Evolutionary conservation across 2,888 invertebrate species (phyloP).

Genomic region (Callosobruchus maculatus): DNA sequence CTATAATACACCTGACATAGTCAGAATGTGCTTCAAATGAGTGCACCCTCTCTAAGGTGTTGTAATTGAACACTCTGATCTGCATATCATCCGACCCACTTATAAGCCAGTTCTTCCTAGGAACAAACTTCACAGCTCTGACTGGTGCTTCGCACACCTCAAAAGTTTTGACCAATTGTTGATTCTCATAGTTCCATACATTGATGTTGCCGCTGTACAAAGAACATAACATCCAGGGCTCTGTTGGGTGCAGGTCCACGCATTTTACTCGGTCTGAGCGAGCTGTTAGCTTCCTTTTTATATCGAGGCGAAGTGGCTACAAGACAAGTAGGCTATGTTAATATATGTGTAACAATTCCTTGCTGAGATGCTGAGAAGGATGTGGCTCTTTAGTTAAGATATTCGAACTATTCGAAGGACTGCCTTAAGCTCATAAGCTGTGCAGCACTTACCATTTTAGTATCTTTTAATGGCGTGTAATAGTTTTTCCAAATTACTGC

Average conservation of each 20-base stretch:
- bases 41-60: constrained; percentile 93
- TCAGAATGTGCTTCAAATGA: constrained; percentile 98
- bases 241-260: constrained; percentile 94
- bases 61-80: constrained; percentile 96
- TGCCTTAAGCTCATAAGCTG: no score
- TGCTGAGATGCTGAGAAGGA: no score
- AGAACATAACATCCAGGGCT: constrained; percentile 98
- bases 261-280: constrained; percentile 98
- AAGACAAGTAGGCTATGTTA: constrained; percentile 26
- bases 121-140: constrained; percentile 91
- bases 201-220: constrained; percentile 99
- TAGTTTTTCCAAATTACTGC: neutral
- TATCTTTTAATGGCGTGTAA: neutral
- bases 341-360: no score
- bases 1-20: constrained; percentile 92
- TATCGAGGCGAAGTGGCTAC: constrained; percentile 93
- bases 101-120: constrained; percentile 97
- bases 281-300: constrained; percentile 95
- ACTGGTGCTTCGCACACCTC: constrained; percentile 97
- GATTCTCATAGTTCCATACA: constrained; percentile 98
- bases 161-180: constrained; percentile 82
- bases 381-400: no score
- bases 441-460: neutral
- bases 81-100: constrained; percentile 97
- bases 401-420: no score